phyloP scores from a whole-genome alignment of 2,113 vertebrate species.

The Saguinus imperator region DNA sequence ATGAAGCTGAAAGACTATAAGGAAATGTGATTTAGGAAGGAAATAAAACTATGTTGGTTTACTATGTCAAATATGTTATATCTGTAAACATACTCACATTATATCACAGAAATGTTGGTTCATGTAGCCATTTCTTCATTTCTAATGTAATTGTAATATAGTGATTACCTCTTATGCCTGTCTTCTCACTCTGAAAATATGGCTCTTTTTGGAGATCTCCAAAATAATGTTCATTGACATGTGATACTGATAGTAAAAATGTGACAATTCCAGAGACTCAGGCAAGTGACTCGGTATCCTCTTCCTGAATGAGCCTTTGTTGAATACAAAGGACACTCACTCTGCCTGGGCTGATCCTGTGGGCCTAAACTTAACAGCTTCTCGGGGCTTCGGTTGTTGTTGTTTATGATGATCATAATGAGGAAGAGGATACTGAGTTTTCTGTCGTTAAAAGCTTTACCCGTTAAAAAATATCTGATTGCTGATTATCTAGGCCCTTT shows the following conservation, averaged over 20 bases:
- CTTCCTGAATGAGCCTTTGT: not conserved
- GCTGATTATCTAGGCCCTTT: constrained; percentile 75
- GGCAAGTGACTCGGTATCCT: not conserved
- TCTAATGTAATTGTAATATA: not conserved
- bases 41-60: not conserved
- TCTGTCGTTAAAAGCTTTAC: constrained; percentile 22
- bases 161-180: not conserved
- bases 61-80: not conserved
- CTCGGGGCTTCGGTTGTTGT: not conserved
- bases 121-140: not conserved
- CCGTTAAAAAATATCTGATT: constrained; percentile 70
- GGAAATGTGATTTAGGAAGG: not conserved
- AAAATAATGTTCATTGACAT: not conserved
- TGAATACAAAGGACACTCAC: not conserved
- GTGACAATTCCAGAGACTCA: not conserved
- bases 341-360: not conserved
- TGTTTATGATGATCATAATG: not conserved
- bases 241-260: not conserved
- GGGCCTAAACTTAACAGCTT: not conserved
- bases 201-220: not conserved
- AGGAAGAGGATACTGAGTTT: not conserved
- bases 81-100: not conserved
- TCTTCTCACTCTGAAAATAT: not conserved
- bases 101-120: not conserved
- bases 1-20: not conserved